Percentiles rank a stretch among this genome's conserved stretches.
phyloP scores from a whole-genome alignment of 2,888 invertebrate genomes.

The Chrysotoxum bicinctum region DNA sequence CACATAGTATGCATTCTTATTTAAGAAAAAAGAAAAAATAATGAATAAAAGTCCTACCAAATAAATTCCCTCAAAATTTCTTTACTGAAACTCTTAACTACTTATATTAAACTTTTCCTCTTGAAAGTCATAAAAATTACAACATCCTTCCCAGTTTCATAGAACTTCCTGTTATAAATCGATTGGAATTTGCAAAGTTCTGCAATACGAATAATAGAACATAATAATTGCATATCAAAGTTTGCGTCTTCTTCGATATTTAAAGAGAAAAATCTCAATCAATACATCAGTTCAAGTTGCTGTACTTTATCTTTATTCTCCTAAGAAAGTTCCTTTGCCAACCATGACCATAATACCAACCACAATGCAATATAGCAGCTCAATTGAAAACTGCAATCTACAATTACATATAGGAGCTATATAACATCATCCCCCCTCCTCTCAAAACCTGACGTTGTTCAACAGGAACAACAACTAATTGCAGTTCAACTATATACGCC shows the following conservation, averaged over 20 bases:
- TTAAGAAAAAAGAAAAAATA: no score
- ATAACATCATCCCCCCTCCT: no score
- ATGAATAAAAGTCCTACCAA: no score
- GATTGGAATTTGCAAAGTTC: not conserved
- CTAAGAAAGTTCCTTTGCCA: not conserved
- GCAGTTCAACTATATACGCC: conserved; percentile 52
- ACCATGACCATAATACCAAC: not conserved
- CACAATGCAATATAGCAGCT: not conserved
- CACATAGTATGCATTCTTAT: no score
- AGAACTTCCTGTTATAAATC: not conserved
- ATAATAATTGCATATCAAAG: conserved; percentile 17
- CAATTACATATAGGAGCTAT: no score
- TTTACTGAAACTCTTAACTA: no score
- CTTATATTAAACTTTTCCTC: no score
- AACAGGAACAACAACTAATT: conserved; percentile 52
- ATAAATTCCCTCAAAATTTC: no score
- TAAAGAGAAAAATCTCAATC: not conserved
- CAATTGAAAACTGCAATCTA: not conserved
- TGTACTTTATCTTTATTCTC: conserved; percentile 10
- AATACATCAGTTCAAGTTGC: not conserved
- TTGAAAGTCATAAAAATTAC: not conserved
- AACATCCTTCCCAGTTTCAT: not conserved
- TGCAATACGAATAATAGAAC: not conserved
- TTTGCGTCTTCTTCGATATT: not conserved
- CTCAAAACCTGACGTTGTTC: no score